A percentile compares a stretch with the other conserved stretches of the same genome.
Conservation (phyloP, 1,140 invertebrate genomes). For the Saxidomus purpurata region DNA sequence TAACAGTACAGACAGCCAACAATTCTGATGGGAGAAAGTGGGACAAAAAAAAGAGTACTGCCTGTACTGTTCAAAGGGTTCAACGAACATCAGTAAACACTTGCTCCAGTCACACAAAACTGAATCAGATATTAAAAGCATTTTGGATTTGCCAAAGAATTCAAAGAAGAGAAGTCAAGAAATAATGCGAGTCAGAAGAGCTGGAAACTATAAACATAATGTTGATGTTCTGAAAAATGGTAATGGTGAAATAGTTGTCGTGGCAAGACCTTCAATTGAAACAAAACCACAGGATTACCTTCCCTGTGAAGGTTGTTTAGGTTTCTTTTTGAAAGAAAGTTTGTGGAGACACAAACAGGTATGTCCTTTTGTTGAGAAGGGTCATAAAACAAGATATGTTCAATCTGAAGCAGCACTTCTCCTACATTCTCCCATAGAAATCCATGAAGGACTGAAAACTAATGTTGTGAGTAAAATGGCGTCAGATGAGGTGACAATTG, state of each 20-base stretch:
- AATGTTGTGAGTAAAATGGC: constrained; percentile 19
- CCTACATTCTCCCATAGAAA: not conserved
- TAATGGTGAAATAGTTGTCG: constrained; percentile 52
- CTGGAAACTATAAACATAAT: constrained; percentile 67
- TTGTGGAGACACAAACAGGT: constrained; percentile 27
- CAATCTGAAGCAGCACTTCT: constrained; percentile 10
- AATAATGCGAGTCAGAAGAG: constrained; percentile 57
- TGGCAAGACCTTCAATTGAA: constrained; percentile 26
- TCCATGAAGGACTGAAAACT: constrained; percentile 8
- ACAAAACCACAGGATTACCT: constrained; percentile 58
- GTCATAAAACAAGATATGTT: not conserved
- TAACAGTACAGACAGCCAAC: not conserved
- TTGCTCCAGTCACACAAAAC: constrained; percentile 45
- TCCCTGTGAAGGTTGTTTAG: not conserved
- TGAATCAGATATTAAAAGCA: constrained; percentile 51
- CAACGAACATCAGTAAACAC: constrained; percentile 62
- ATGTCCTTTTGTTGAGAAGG: not conserved
- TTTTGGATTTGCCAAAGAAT: not conserved
- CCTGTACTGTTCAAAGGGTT: constrained; percentile 55
- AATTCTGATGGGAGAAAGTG: constrained; percentile 28
- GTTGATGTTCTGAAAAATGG: constrained; percentile 49
- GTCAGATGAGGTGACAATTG: constrained; percentile 21
- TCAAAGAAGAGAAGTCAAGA: constrained; percentile 48
- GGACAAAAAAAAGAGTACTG: constrained; percentile 67
- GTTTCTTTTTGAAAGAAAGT: constrained; percentile 2